Evolutionary conservation across 2,888 invertebrate species (phyloP), one percentile per base, ranked within the genome.

Genomic region (Amphipyra berbera): DNA sequence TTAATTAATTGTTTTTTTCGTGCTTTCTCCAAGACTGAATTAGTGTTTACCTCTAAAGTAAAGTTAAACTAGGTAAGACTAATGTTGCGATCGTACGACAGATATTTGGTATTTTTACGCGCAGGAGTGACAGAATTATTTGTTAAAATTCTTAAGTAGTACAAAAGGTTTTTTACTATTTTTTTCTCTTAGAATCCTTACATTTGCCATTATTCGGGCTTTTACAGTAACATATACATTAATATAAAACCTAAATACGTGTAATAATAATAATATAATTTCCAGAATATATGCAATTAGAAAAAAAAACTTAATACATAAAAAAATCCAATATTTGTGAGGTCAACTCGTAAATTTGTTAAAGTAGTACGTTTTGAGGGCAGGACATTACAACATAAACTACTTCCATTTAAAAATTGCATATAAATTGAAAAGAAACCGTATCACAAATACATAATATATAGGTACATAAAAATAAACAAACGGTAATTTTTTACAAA

Each of bases 381-480:
- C 6, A 30, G 30, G 6, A 49, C 66, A 15, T 38, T 45, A 52
- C 49, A 60, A 46, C 10, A 40, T 49, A 38, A 47, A 47, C n/a
- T n/a, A n/a, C n/a, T n/a, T n/a, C n/a, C 42, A 21, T 21, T 21
- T 21, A 2, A 15, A 40, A 50, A 52, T 41, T 15, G 54, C 47
- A 70, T 71, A 52, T 57, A 67, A 55, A 8, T 37, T 47, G 50
- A 41, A 57, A 48, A 52, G 45, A 37, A 41, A 65, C 50, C 46
- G 6, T 10, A 56, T 56, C 30, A 71, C 53, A 45, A 55, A 60
- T 55, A 71, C 42, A 56, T 45, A 72, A n/a, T n/a, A n/a, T n/a
- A n/a, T n/a, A n/a, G n/a, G n/a, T 61, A 70, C 55, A 62, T 52
- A 15, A 54, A 44, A 42, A 56, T 50, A 30, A 15, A 49, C 61